Base-by-base conservation (phyloP, 2,113 vertebrate genomes). In the Rhinopomastus cyanomelas region DNA sequence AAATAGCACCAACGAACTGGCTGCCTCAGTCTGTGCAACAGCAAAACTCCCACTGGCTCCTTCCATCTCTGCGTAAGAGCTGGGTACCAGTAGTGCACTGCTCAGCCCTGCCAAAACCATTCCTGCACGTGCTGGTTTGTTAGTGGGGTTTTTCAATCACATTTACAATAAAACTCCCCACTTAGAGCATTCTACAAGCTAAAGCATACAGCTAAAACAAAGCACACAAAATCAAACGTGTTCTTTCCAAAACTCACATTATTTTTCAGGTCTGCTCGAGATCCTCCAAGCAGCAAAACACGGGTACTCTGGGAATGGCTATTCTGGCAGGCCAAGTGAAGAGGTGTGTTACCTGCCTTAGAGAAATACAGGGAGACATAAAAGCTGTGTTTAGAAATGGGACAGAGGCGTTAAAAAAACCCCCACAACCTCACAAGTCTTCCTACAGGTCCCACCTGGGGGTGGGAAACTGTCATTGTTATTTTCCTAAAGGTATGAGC, bases 301-400 rank as follows among this genome's bases (percentile, higher is more conserved):
- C 98, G 98, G 15, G 97, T 94, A 81, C 98, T 99, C 96, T 99
- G 99, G 86, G 98, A 96, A 65, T 99, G 99, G 93, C 98, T 98
- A 30, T 99, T 99, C 97, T 99, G 99, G 97, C 98, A 99, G 12
- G 99, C 98, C 90, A 99, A 98, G 94, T 99, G 99, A 81, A 99
- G 98, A 80, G 99, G 97, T 6, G 98, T 98, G 97, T 99, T 99
- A 87, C 99, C 99, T 67, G 98, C 99, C 99, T 99, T 97, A 94
- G 93, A 95, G 92, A 96, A 94, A 96, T 69, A 96, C 65, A 92
- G 68, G 79, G 46, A 87, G 95, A 92, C 30, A 87, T 4, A 92
- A 82, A 91, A 85, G 65, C 68, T 36, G 0, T 53, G 3, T 32
- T 97, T 95, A 97, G 90, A 81, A 39, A 89, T 30, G 61, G 30